These are phyloP conservation scores for Bombus breviceps DNA, from an alignment of 1,140 invertebrate species.

Conservation along the genomic window DNA sequence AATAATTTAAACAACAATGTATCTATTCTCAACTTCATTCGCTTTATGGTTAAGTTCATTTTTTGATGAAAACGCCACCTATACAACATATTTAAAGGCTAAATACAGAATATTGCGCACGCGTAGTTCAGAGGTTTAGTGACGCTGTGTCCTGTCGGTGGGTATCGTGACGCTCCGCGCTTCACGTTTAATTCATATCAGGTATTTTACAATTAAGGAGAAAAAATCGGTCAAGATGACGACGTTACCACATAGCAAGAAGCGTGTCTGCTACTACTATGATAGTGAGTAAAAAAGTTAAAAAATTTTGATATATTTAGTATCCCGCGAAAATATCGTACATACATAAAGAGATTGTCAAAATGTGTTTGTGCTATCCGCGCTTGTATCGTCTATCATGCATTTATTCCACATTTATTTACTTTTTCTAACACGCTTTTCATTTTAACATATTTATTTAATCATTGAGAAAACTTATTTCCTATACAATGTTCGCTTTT, in stretches of 20 bases:
- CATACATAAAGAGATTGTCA: constrained; percentile 62
- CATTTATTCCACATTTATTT: constrained; percentile 14
- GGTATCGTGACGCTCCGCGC: constrained; percentile 70
- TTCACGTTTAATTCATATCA: constrained; percentile 70
- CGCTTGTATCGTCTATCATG: constrained; percentile 41
- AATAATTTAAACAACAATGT: background rate
- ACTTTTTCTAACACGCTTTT: background rate
- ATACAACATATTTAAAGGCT: background rate
- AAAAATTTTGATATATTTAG: constrained; percentile 36
- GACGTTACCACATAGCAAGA: constrained; percentile 92
- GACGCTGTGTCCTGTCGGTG: constrained; percentile 69
- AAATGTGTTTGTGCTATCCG: constrained; percentile 69
- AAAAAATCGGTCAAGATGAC: constrained; percentile 82
- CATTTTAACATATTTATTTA: no score
- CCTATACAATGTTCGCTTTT: background rate
- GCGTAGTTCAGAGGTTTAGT: constrained; percentile 59
- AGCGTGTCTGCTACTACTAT: constrained; percentile 99
- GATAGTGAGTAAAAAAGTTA: constrained; percentile 92
- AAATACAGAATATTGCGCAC: constrained; percentile 33
- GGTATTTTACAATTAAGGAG: constrained; percentile 60
- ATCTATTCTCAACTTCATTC: constrained; percentile 10
- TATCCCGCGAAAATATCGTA: constrained; percentile 63
- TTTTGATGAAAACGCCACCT: constrained; percentile 2
- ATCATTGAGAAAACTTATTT: background rate
- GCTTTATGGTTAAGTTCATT: constrained; percentile 15